Conservation (phyloP, 2,888 invertebrate genomes). For the Diplolepis rosae region DNA sequence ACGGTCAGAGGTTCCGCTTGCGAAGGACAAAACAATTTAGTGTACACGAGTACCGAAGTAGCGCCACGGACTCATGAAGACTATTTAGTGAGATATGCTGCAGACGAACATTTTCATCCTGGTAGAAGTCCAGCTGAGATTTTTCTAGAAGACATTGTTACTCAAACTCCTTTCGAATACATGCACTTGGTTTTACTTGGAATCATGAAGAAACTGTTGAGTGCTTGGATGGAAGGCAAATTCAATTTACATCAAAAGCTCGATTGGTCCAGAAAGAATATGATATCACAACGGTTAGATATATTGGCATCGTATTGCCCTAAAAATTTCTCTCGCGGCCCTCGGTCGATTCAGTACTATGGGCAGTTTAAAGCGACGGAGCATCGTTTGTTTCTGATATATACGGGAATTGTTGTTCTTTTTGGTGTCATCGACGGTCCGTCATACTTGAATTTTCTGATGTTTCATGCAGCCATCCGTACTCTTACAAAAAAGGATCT, state of each 20-base stretch:
- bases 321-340: conserved; percentile 33
- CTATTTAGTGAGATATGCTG: conserved; percentile 4
- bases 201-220: conserved; percentile 19
- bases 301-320: conserved; percentile 30
- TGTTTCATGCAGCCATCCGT: too few relatives aligned
- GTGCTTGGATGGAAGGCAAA: neutral
- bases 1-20: conserved; percentile 42
- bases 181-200: conserved; percentile 35
- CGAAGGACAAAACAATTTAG: conserved; percentile 34
- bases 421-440: neutral
- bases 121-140: neutral
- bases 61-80: conserved; percentile 23
- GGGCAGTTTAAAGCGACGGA: conserved; percentile 37
- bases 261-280: neutral
- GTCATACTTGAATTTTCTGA: too few relatives aligned
- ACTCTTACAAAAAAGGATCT: too few relatives aligned
- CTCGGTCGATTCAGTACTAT: conserved; percentile 11
- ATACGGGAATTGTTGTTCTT: conserved; percentile 27
- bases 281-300: conserved; percentile 21
- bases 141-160: conserved; percentile 31
- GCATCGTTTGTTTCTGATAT: conserved; percentile 26
- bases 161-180: conserved; percentile 28
- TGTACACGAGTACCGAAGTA: conserved; percentile 4
- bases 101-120: conserved; percentile 34
- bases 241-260: conserved; percentile 11